These are phyloP conservation scores for Lindbergichthys nudifrons DNA, from an alignment of 2,797 vertebrate genomes.

Conservation along the genomic window DNA sequence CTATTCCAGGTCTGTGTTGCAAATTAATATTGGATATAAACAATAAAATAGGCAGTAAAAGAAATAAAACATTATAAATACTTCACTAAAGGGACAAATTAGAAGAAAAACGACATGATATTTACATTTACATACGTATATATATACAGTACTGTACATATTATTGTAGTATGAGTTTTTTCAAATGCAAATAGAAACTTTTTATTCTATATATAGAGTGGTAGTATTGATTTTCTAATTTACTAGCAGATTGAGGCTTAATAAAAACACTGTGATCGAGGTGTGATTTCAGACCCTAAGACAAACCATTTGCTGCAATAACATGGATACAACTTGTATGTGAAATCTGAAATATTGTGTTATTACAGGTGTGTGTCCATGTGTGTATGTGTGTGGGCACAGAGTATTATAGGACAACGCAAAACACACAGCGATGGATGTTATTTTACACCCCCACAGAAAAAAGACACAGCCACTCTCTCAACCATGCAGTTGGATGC, in stretches of 20 bases:
- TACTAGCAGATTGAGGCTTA: slow-evolving; percentile 19
- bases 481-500: slow-evolving; percentile 64
- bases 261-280: slow-evolving; percentile 24
- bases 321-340: slow-evolving; percentile 33
- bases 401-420: slow-evolving; percentile 6
- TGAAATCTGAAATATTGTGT: slow-evolving; percentile 21
- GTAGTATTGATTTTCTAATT: slow-evolving; percentile 29
- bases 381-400: slow-evolving; percentile 21
- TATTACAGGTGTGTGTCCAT: slow-evolving; percentile 50
- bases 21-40: neutral
- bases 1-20: too few species aligned
- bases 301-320: slow-evolving; percentile 41
- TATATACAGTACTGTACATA: neutral
- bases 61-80: too few species aligned
- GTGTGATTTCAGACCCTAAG: slow-evolving; percentile 44
- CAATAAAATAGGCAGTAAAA: neutral
- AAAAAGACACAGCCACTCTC: slow-evolving; percentile 64
- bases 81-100: too few species aligned
- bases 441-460: slow-evolving; percentile 78
- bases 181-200: neutral
- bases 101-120: neutral
- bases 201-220: slow-evolving; percentile 25
- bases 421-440: slow-evolving; percentile 49
- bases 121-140: neutral
- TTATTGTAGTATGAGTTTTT: neutral